Base-by-base conservation (phyloP, 1,140 invertebrate genomes). In the Littorina saxatilis region DNA sequence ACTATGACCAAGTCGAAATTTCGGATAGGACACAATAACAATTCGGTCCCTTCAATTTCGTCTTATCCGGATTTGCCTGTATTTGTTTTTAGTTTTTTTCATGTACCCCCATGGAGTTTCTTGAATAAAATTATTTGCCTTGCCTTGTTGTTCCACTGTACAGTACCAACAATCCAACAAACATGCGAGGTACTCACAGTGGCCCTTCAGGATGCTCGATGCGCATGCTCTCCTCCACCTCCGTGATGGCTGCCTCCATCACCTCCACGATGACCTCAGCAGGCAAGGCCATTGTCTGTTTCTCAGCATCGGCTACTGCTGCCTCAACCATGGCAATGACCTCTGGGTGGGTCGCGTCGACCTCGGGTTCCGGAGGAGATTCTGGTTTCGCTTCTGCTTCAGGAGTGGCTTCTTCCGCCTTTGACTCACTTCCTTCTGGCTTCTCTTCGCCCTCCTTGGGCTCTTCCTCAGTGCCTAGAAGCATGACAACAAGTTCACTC, bases 341-440 rank as follows among this genome's bases (percentile, higher is more conserved):
- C 35, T 92, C 91, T n/a, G 91, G 90, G 83, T 91, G 90, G 20
- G 77, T 87, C 20, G 83, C 90, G 82, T 91, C 90, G 29, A 91
- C 79, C 27, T 79, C 66, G n/a, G 72, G 70, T 58, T 84, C 81
- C 4, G 63, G 61, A 43, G 73, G 61, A 17, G 58, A 66, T 20
- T n/a, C n/a, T 1, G 80, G 80, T 39, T 73, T 55, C 63, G 80
- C 63, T 27, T 61, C 50, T 13, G 63, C 27, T 37, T n/a, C 37
- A 7, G 47, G 40, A 39, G 11, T 55, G 17, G n/a, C 1, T 80
- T 47, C 80, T 29, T 50, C 58, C 11, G 70, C 20, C 11, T 37
- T 17, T 29, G 80, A 40, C 50, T 83, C 70, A 58, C 80, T 73
- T 61, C 52, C 29, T 47, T 80, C 70, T 20, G 50, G 43, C 32